Evolutionary conservation across 2,113 vertebrate species (phyloP).

Genomic region (Mellivora capensis): DNA sequence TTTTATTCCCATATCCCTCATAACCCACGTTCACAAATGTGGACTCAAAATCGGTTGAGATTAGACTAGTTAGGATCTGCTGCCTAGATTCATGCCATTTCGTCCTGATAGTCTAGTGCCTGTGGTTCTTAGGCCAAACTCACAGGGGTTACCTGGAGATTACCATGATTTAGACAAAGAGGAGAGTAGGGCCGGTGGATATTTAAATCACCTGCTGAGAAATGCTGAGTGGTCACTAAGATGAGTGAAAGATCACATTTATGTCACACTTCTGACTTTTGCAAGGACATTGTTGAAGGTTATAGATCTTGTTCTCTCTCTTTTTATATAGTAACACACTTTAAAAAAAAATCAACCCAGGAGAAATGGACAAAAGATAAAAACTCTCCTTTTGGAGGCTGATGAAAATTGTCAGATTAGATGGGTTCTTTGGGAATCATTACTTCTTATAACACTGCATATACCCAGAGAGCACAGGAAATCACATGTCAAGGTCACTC

Average conservation of each 20-base stretch:
- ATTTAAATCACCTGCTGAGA: constrained; percentile 28
- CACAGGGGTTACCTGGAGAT: not conserved
- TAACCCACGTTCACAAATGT: not conserved
- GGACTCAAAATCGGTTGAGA: not conserved
- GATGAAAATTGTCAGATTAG: constrained; percentile 51
- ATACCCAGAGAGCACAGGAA: constrained; percentile 3
- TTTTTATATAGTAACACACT: constrained; percentile 54
- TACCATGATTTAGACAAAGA: not conserved
- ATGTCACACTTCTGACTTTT: constrained; percentile 6
- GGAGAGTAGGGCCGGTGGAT: not conserved
- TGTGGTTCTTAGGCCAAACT: not conserved
- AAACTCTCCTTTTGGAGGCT: constrained; percentile 16
- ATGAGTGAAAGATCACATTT: not conserved
- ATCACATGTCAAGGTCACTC: constrained; percentile 54
- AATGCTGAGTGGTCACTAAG: constrained; percentile 35
- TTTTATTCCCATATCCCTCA: not conserved
- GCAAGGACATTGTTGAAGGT: constrained; percentile 51
- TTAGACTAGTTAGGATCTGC: not conserved
- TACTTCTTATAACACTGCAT: constrained; percentile 41
- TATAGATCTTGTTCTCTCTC: constrained; percentile 21
- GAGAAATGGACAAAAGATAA: constrained; percentile 59
- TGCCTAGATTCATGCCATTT: not conserved
- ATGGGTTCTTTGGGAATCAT: constrained; percentile 62
- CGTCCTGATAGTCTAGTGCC: not conserved
- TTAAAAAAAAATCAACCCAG: not conserved